phyloP scores from a whole-genome alignment of 2,888 invertebrate species.

The Hyppa rectilinea region DNA sequence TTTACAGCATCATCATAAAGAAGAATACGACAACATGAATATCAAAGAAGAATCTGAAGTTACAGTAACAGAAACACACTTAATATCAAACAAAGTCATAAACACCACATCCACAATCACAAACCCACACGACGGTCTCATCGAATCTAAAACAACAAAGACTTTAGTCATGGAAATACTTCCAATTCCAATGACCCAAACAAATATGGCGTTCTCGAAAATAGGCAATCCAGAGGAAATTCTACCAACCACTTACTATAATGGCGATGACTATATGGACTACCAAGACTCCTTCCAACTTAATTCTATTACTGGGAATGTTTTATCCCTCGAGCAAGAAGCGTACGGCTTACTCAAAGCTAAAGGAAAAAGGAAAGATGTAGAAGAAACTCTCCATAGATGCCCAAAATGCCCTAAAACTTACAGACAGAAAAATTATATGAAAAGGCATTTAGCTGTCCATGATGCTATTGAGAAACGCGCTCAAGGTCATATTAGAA shows the following conservation, averaged over 20 bases:
- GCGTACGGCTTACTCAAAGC: conserved; percentile 82
- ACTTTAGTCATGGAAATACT: conserved; percentile 85
- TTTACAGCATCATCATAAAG: conserved; percentile 72
- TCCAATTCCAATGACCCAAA: conserved; percentile 76
- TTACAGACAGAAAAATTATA: conserved; percentile 63
- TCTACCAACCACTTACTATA: conserved; percentile 75
- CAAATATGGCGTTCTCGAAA: conserved; percentile 66
- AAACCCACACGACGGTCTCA: conserved; percentile 77
- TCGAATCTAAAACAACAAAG: conserved; percentile 82
- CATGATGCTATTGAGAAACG: conserved; percentile 82
- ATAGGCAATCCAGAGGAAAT: conserved; percentile 83
- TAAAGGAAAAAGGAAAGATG: conserved; percentile 68
- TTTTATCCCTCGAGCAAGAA: conserved; percentile 84
- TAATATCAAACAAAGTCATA: conserved; percentile 84
- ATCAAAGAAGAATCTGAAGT: conserved; percentile 81
- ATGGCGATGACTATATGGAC: conserved; percentile 64
- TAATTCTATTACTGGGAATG: conserved; percentile 86
- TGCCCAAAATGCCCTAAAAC: conserved; percentile 82
- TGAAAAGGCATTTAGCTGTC: conserved; percentile 78
- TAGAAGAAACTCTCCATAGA: conserved; percentile 50
- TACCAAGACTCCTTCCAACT: conserved; percentile 81
- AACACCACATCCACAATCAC: conserved; percentile 84
- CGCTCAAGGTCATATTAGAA: conserved; percentile 76
- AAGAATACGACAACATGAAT: conserved; percentile 66
- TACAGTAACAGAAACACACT: conserved; percentile 82